phyloP scores from a whole-genome alignment of 1,140 invertebrate genomes.

The Cherax quadricarinatus region DNA sequence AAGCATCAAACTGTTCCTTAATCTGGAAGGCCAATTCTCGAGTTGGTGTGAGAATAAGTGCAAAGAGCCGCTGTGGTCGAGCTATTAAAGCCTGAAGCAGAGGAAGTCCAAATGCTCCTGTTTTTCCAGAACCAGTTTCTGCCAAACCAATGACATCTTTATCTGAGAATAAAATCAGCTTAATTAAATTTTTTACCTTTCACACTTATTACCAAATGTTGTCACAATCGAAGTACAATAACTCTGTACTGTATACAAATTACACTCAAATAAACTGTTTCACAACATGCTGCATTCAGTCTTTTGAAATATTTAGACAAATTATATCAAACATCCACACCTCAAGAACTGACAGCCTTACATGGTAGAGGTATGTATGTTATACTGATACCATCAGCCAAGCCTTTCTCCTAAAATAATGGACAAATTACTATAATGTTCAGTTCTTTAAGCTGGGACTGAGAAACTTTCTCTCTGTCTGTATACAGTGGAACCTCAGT shows the following conservation, averaged over 20 bases:
- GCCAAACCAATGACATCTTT: slow-evolving; percentile 97
- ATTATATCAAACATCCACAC: neutral
- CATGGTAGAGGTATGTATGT: no score
- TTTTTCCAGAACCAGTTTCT: slow-evolving; percentile 99
- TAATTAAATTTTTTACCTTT: neutral
- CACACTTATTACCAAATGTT: neutral
- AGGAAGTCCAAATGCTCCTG: slow-evolving; percentile 96
- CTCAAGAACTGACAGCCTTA: no score
- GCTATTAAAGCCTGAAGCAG: slow-evolving; percentile 94
- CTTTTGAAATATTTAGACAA: neutral
- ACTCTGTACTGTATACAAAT: neutral
- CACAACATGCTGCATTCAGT: neutral
- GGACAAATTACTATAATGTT: no score
- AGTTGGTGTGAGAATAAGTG: slow-evolving; percentile 95
- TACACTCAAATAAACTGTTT: neutral
- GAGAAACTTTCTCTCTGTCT: no score
- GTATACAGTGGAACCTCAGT: no score
- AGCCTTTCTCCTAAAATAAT: no score
- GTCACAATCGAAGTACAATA: neutral
- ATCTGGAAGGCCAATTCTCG: slow-evolving; percentile 92
- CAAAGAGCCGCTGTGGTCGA: slow-evolving; percentile 95
- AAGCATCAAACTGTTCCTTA: slow-evolving; percentile 81
- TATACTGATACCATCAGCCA: no score
- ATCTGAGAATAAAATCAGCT: slow-evolving; percentile 76
- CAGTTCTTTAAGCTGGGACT: no score